These are phyloP conservation scores for Clarias batrachus DNA, from an alignment of 2,113 vertebrate species.

Conservation along the genomic window DNA sequence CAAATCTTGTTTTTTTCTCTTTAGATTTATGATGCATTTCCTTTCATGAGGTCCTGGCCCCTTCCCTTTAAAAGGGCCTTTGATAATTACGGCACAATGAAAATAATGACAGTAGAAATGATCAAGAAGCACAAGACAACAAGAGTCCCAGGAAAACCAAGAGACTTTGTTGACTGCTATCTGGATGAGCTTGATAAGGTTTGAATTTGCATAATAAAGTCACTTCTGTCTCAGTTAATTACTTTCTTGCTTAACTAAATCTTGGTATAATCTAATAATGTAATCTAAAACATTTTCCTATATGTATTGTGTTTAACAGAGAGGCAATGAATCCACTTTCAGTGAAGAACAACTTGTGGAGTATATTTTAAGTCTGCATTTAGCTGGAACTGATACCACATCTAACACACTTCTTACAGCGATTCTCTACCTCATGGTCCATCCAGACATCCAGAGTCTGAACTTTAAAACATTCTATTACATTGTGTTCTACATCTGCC, in stretches of 20 bases:
- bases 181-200: slow-evolving; percentile 59
- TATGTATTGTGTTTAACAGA: background rate
- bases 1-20: no score
- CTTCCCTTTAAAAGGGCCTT: slow-evolving; percentile 55
- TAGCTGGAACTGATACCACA: slow-evolving; percentile 60
- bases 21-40: no score
- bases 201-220: background rate
- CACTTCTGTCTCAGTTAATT: background rate
- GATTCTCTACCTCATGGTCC: slow-evolving; percentile 56
- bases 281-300: no score
- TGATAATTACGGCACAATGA: slow-evolving; percentile 13
- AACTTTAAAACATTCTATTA: background rate
- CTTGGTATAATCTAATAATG: no score
- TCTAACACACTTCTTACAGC: slow-evolving; percentile 56
- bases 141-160: slow-evolving; percentile 48
- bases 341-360: slow-evolving; percentile 44
- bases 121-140: slow-evolving; percentile 49
- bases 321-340: slow-evolving; percentile 39
- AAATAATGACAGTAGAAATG: slow-evolving; percentile 38
- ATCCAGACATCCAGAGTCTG: slow-evolving; percentile 58
- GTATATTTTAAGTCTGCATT: slow-evolving; percentile 37
- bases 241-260: no score
- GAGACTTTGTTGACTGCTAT: slow-evolving; percentile 61
- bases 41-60: background rate
- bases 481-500: background rate